These are phyloP conservation scores for Bovichtus diacanthus DNA, from an alignment of 2,797 vertebrate genomes.

Conservation along the genomic window DNA sequence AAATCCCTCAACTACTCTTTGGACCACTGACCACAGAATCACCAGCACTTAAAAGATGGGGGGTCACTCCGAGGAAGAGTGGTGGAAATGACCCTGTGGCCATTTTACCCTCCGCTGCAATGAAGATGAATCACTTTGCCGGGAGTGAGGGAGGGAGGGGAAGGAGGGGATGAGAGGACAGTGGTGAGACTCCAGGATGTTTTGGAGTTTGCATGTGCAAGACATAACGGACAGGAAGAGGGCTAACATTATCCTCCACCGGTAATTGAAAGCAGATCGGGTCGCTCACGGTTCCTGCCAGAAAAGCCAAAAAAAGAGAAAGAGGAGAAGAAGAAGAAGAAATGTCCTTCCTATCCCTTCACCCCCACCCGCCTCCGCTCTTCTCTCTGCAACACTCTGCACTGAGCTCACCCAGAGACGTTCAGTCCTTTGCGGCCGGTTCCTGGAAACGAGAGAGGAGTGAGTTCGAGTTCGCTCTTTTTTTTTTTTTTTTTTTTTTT, in stretches of 20 bases:
- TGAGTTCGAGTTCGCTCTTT: constrained; percentile 46
- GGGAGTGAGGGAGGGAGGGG: background rate
- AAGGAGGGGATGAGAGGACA: constrained; percentile 65
- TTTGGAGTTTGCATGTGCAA: constrained; percentile 84
- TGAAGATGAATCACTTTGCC: constrained; percentile 65
- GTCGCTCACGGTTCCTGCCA: constrained; percentile 77
- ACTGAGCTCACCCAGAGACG: constrained; percentile 75
- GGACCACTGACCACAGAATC: constrained; percentile 51
- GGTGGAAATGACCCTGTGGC: constrained; percentile 63
- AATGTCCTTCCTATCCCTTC: constrained; percentile 64
- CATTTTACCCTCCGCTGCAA: constrained; percentile 54
- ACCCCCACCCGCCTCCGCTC: constrained; percentile 40
- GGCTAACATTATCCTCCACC: constrained; percentile 83
- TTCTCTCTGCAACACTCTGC: constrained; percentile 51
- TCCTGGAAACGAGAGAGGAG: constrained; percentile 77
- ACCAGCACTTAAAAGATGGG: constrained; percentile 48
- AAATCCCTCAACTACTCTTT: constrained; percentile 34
- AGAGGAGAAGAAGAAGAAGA: constrained; percentile 56
- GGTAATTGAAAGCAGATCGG: constrained; percentile 86
- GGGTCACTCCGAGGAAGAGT: constrained; percentile 57
- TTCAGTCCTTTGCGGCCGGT: constrained; percentile 76
- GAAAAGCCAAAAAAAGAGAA: constrained; percentile 49
- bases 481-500: constrained; percentile 9
- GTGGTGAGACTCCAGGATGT: constrained; percentile 81
- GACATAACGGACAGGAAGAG: constrained; percentile 86